Evolutionary conservation across 1,140 invertebrate genomes (phyloP), one percentile per base, ranked within the genome.

Genomic region (Pseudomyrmex cubaensis): DNA sequence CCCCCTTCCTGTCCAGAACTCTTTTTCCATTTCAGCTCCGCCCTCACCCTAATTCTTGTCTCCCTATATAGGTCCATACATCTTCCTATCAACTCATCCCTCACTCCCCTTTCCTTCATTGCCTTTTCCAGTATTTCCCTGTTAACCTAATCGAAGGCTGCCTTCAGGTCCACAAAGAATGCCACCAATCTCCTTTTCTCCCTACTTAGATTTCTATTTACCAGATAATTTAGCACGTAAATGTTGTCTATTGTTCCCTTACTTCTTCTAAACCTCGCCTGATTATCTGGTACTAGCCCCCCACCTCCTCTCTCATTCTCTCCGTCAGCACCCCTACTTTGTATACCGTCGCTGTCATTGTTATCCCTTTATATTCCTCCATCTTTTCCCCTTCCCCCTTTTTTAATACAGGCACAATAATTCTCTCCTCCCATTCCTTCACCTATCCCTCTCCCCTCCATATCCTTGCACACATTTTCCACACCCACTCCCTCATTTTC

Each of bases 351-450:
- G 85, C 82, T 1, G 90, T 22, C 2, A 90, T 20, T 0, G 89
- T 72, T 0, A 91, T 86, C 2, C 77, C 85, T 35, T 0, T 35
- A 5, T 35, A 35, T 0, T 35, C 44, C 89, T 83, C 44, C 90
- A 91, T 17, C 90, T 90, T 73, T 70, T 82, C 2, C 84, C 85
- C 22, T 87, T 69, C 25, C 86, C 90, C 83, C 84, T 89, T 62
- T 89, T 92, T 48, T 86, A 88, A 20, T 90, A 61, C 44, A 25
- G 89, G 83, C 4, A 91, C 89, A 15, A 91, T 88, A 25, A 25
- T 25, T 25, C 2, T 0, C 25, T 25, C 25, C 25, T 25, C 2
- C 25, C 25, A 25, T 25, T 25, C 25, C 0, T 25, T 25, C 25
- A 25, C 25, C 25, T 2, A 25, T 3, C 0, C 2, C 2, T 25